A percentile compares a stretch with the other conserved stretches of the same genome.
Conservation (phyloP, 2,113 vertebrate genomes). For the Tricholaema leucomelas region DNA sequence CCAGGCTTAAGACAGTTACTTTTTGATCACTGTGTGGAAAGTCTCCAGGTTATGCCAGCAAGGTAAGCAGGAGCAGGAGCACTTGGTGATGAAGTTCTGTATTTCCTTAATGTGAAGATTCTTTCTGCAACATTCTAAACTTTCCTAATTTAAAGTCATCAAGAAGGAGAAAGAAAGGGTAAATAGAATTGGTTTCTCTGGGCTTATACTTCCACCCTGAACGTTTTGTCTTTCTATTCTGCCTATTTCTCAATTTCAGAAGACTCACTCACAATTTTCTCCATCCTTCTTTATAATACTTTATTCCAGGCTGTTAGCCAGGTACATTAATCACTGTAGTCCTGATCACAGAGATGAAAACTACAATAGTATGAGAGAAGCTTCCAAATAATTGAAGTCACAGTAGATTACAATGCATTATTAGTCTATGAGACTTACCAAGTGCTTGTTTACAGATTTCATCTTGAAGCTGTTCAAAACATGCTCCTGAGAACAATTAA, state of each 20-base stretch:
- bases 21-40: not conserved
- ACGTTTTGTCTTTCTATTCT: not conserved
- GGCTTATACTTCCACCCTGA: not conserved
- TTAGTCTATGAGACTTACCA: constrained; percentile 12
- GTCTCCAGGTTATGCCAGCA: not conserved
- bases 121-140: not conserved
- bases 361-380: not conserved
- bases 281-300: not conserved
- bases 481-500: not conserved
- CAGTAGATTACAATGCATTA: not conserved
- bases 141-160: not conserved
- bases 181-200: not conserved
- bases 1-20: not conserved
- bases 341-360: not conserved
- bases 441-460: not conserved
- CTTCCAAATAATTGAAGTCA: not conserved
- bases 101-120: not conserved
- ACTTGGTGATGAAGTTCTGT: not conserved
- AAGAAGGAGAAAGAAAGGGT: not conserved
- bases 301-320: not conserved
- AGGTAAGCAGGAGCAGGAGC: not conserved
- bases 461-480: not conserved
- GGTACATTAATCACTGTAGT: not conserved
- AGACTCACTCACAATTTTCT: not conserved
- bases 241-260: not conserved